Evolutionary conservation across 2,113 vertebrate species (phyloP).

Genomic region (Trogon melanurus): DNA sequence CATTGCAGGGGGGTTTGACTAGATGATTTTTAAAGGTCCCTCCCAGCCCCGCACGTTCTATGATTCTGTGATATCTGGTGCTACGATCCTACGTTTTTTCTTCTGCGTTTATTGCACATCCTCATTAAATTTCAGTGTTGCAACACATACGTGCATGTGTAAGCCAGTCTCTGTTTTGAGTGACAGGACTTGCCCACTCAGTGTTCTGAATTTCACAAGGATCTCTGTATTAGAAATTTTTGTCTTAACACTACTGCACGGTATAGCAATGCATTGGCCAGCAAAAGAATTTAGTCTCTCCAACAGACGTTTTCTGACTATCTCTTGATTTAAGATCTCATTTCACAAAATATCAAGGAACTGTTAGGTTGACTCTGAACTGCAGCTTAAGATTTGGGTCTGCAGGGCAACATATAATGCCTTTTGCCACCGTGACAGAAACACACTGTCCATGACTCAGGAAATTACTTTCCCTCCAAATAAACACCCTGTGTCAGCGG

Average conservation of each 20-base stretch:
- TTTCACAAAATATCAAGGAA: not conserved
- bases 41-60: too few species aligned
- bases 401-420: not conserved
- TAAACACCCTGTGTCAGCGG: constrained; percentile 33
- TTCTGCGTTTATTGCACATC: accelerated
- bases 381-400: not conserved
- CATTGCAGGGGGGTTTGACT: too few species aligned
- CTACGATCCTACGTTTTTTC: not conserved
- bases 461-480: constrained; percentile 31
- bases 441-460: constrained; percentile 21
- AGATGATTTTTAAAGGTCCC: too few species aligned
- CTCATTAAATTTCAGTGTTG: not conserved
- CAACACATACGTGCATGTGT: not conserved
- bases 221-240: not conserved
- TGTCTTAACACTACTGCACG: not conserved
- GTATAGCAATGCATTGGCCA: not conserved
- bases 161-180: not conserved
- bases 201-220: not conserved
- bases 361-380: not conserved
- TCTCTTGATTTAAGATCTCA: not conserved
- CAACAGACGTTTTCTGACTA: not conserved
- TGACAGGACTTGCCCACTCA: not conserved
- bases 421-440: constrained; percentile 12
- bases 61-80: too few species aligned
- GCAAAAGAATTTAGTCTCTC: not conserved